Evolutionary conservation across 2,113 vertebrate genomes (phyloP).

Genomic region (Lagopus leucura): DNA sequence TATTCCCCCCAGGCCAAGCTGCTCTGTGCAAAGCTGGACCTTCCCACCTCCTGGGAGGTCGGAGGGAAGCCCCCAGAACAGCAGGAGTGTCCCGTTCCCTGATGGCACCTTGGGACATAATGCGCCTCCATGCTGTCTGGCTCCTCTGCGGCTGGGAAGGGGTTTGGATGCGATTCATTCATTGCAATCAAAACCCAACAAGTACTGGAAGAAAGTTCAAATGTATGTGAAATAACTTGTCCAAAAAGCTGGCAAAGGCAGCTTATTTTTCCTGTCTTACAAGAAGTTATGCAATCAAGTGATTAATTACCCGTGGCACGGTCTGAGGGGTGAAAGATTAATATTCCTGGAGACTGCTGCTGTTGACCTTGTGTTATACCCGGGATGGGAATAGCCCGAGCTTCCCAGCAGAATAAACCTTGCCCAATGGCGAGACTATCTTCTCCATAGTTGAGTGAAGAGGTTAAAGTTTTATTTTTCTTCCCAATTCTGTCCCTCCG

Average conservation of each 20-base stretch:
- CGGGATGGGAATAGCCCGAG: constrained; percentile 58
- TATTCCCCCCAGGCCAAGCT: background rate
- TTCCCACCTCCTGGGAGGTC: background rate
- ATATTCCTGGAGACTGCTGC: constrained; percentile 73
- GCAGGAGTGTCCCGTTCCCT: background rate
- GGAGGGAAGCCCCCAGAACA: background rate
- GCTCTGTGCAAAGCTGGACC: background rate
- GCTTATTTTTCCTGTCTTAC: constrained; percentile 76
- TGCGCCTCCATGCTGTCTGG: background rate
- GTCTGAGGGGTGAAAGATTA: constrained; percentile 73
- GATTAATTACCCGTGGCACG: constrained; percentile 71
- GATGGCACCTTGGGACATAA: background rate
- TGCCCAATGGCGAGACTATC: constrained; percentile 48
- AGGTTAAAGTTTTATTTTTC: constrained; percentile 69
- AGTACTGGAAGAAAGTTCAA: constrained; percentile 75
- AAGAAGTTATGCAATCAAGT: constrained; percentile 75
- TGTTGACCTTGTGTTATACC: constrained; percentile 70
- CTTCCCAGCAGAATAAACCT: constrained; percentile 66
- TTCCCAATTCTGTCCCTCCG: constrained; percentile 54
- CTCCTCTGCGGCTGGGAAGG: constrained; percentile 14
- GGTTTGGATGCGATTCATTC: constrained; percentile 52
- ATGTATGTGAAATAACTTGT: constrained; percentile 71
- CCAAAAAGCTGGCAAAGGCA: constrained; percentile 66
- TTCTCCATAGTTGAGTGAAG: constrained; percentile 52
- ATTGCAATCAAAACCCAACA: constrained; percentile 58